Evolutionary conservation across 2,888 invertebrate species (phyloP), one percentile per base, ranked within the genome.

Genomic region (Neria commutata): DNA sequence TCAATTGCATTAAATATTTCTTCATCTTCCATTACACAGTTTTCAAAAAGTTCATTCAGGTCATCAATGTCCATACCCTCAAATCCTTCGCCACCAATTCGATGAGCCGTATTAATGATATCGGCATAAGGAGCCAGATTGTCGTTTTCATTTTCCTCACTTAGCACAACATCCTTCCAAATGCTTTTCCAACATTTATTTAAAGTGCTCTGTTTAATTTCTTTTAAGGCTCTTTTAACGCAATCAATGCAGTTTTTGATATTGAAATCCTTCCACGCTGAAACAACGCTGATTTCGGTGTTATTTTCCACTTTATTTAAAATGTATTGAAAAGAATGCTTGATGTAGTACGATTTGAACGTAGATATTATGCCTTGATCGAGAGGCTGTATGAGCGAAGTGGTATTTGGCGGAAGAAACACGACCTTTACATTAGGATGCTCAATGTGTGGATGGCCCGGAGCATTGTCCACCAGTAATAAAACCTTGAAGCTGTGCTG

Each of bases 401-500:
- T 73, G 10, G 67, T 70, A 64, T 74, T 74, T 19, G 70, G 68
- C 37, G 70, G 71, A 29, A 74, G 67, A 62, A 70, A 73, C 25
- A 66, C 50, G 45, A 67, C 48, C 53, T 65, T 50, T n/a, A 66
- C 56, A 58, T 67, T 69, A 60, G 55, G 54, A 54, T 65, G 64
- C 50, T 62, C 60, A 42, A 68, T 56, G 10, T 58, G 58, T 17
- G 65, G 65, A 63, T 70, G 69, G 23, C 62, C 56, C 3, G 65
- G 64, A 50, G 66, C 63, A 62, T 69, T 69, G 54, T 71, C 66
- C 45, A 69, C 59, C 40, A 70, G 33, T 50, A 69, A 52, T 25
- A 67, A 58, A 51, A 65, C 63, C 66, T 67, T 64, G 57, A 68
- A 68, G 6, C 54, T 56, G 67, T 51, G 48, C 61, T 54, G 34